Conservation (phyloP, 2,888 invertebrate genomes). For the Tenthredo mesomela region DNA sequence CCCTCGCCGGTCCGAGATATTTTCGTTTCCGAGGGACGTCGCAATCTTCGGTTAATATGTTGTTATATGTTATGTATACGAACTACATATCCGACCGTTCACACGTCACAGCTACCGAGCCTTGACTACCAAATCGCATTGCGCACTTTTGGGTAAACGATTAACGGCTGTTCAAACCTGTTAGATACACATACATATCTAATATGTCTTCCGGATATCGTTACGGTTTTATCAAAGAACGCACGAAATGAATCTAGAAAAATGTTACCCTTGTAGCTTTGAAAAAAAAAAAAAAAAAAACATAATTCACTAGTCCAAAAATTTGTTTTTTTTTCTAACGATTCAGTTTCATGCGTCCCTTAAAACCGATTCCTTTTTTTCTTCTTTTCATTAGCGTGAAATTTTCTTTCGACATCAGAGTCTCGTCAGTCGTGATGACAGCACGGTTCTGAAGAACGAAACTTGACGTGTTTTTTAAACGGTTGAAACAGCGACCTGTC, state of each 20-base stretch:
- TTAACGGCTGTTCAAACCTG: not conserved
- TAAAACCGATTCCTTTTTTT: not conserved
- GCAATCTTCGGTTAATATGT: constrained; percentile 42
- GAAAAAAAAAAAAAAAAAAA: not conserved
- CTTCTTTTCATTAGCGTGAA: not conserved
- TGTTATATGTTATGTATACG: constrained; percentile 20
- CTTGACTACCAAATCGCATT: not conserved
- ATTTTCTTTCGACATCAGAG: not conserved
- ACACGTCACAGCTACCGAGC: constrained; percentile 25
- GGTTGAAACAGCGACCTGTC: not conserved
- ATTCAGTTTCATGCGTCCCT: not conserved
- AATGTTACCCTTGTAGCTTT: not conserved
- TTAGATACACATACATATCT: not conserved
- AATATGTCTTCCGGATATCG: not conserved
- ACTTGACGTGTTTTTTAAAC: not conserved
- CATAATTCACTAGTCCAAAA: not conserved
- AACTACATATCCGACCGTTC: constrained; percentile 2
- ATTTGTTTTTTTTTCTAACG: no score
- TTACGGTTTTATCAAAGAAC: constrained; percentile 2
- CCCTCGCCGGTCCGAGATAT: constrained; percentile 44
- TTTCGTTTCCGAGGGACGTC: constrained; percentile 49
- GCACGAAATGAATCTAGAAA: not conserved
- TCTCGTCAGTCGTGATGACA: not conserved
- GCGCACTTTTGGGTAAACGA: constrained; percentile 10
- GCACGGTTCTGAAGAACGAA: not conserved